A percentile compares a stretch with the other conserved stretches of the same genome.
Conservation (phyloP, 2,888 invertebrate species). For the Drosophila differens region DNA sequence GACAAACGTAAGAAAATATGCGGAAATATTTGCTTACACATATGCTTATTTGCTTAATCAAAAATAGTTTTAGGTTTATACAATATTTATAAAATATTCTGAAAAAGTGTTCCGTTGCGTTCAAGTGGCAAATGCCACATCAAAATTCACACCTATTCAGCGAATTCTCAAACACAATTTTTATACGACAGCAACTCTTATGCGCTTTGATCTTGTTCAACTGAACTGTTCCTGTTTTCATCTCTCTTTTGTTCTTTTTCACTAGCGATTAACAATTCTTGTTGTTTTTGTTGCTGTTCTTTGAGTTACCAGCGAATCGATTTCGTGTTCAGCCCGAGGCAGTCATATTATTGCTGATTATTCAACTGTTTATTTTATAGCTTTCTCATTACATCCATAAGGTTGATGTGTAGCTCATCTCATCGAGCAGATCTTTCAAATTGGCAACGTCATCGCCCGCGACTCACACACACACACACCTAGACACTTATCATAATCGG, state of each 20-base stretch:
- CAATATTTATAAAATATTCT: constrained; percentile 17
- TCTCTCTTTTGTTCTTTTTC: constrained; percentile 8
- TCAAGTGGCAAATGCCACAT: constrained; percentile 60
- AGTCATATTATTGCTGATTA: constrained; percentile 70
- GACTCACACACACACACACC: constrained; percentile 9
- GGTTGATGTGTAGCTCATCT: constrained; percentile 38
- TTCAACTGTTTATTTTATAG: constrained; percentile 80
- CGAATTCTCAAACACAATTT: constrained; percentile 8
- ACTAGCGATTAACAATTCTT: constrained; percentile 21
- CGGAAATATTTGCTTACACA: constrained; percentile 1
- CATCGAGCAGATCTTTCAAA: constrained; percentile 39
- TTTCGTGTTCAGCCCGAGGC: constrained; percentile 66
- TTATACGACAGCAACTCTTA: constrained; percentile 33
- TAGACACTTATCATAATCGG: constrained; percentile 66
- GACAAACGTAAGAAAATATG: not conserved
- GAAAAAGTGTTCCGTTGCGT: constrained; percentile 15
- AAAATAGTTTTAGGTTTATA: not conserved
- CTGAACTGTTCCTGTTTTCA: constrained; percentile 34
- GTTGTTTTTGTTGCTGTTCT: constrained; percentile 19
- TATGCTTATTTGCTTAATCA: not conserved
- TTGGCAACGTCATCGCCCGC: constrained; percentile 70
- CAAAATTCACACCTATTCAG: constrained; percentile 66
- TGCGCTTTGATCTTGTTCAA: constrained; percentile 65
- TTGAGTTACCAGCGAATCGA: constrained; percentile 49
- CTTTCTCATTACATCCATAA: constrained; percentile 73